A percentile compares a stretch with the other conserved stretches of the same genome.
These are phyloP conservation scores for Acholoe squamosa DNA, from an alignment of 2,888 invertebrate genomes.

Conservation along the genomic window DNA sequence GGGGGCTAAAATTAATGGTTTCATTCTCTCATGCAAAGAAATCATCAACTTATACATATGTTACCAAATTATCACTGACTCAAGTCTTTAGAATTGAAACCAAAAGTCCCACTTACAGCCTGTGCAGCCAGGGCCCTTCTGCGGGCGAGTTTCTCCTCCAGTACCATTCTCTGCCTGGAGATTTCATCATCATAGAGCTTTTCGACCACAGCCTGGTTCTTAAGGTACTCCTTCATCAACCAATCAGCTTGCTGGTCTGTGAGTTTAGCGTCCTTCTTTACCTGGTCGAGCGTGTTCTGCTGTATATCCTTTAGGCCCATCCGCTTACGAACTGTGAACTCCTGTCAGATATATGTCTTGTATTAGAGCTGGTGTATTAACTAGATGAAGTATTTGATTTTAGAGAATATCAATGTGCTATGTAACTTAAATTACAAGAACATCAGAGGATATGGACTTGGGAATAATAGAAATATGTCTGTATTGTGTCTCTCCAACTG, in stretches of 20 bases:
- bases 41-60: no score
- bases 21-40: no score
- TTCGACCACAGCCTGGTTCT: constrained; percentile 73
- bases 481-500: no score
- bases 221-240: constrained; percentile 76
- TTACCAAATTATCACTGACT: no score
- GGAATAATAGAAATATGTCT: no score
- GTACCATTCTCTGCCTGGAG: constrained; percentile 78
- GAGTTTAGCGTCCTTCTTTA: constrained; percentile 74
- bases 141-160: constrained; percentile 81
- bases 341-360: constrained; percentile 75
- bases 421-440: no score
- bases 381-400: no score
- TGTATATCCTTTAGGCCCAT: constrained; percentile 79
- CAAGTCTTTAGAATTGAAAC: no score
- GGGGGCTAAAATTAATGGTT: no score
- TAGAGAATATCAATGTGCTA: no score
- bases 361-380: no score
- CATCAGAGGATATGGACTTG: no score
- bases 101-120: constrained; percentile 73
- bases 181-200: constrained; percentile 80
- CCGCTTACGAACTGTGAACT: constrained; percentile 77
- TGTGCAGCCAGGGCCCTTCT: constrained; percentile 78
- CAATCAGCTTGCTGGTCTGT: constrained; percentile 78
- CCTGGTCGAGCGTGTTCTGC: constrained; percentile 75